phyloP scores from a whole-genome alignment of 2,797 vertebrate species.

The Chelmon rostratus region DNA sequence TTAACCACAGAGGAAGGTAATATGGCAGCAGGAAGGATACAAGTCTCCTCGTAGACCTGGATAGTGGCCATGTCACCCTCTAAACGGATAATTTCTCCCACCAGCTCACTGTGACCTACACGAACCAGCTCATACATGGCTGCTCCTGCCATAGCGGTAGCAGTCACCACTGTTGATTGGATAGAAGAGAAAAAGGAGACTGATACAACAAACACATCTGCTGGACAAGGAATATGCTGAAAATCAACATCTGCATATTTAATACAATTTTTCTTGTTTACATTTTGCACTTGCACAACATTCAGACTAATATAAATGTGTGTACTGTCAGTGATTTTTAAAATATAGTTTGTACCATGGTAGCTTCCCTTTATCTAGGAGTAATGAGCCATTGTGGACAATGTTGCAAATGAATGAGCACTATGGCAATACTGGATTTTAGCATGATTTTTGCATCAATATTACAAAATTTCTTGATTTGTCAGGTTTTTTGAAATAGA shows the following conservation, averaged over 20 bases:
- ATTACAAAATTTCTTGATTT: not conserved
- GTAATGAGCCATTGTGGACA: not conserved
- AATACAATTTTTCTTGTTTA: not conserved
- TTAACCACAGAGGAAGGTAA: not conserved
- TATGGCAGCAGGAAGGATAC: constrained; percentile 90
- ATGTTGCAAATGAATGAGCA: too few species aligned
- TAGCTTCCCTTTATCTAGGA: not conserved
- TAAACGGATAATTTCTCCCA: constrained; percentile 98
- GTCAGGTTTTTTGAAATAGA: not conserved
- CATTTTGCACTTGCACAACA: not conserved
- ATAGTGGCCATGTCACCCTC: constrained; percentile 99
- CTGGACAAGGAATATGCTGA: not conserved
- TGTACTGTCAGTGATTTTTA: not conserved
- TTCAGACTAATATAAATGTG: not conserved
- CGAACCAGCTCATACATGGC: constrained; percentile 99
- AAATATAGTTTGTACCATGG: not conserved
- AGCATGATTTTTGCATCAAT: too few species aligned
- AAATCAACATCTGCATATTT: not conserved
- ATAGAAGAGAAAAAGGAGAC: not conserved
- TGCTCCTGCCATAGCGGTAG: constrained; percentile 95
- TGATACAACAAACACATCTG: not conserved
- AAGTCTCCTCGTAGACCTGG: constrained; percentile 99
- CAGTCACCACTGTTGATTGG: constrained; percentile 91
- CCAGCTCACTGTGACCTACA: constrained; percentile 96
- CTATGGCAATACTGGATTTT: too few species aligned